These are phyloP conservation scores for Arenaria interpres DNA, from an alignment of 2,113 vertebrate genomes.

Conservation along the genomic window DNA sequence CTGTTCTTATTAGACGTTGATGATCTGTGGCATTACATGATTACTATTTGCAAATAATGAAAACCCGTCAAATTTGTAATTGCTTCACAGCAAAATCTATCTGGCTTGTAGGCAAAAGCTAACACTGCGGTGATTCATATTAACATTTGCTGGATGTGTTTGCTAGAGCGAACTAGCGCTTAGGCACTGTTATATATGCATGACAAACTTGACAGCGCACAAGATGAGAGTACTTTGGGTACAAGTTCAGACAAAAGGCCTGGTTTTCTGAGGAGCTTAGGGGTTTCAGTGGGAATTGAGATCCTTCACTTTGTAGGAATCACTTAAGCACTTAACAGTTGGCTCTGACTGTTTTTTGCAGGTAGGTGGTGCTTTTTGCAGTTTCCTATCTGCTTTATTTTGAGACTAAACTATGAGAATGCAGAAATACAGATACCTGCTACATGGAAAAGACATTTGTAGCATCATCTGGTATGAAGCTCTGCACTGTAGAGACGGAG, in stretches of 20 bases:
- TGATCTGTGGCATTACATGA: neutral
- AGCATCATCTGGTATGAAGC: neutral
- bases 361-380: neutral
- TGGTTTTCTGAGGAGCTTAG: neutral
- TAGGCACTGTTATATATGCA: neutral
- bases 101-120: neutral
- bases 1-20: neutral
- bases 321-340: neutral
- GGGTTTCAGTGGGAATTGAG: neutral
- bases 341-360: neutral
- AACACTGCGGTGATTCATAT: neutral
- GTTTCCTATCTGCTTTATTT: neutral
- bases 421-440: neutral
- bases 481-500: neutral
- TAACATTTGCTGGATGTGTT: neutral
- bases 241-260: neutral
- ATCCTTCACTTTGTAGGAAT: neutral
- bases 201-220: neutral
- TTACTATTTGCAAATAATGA: constrained; percentile 23
- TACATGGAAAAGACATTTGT: neutral
- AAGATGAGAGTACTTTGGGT: neutral
- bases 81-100: neutral
- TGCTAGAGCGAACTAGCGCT: neutral
- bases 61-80: constrained; percentile 25
- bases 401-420: neutral